These are phyloP conservation scores for Carcharodon carcharias DNA, from an alignment of 2,797 vertebrate species.

Conservation along the genomic window DNA sequence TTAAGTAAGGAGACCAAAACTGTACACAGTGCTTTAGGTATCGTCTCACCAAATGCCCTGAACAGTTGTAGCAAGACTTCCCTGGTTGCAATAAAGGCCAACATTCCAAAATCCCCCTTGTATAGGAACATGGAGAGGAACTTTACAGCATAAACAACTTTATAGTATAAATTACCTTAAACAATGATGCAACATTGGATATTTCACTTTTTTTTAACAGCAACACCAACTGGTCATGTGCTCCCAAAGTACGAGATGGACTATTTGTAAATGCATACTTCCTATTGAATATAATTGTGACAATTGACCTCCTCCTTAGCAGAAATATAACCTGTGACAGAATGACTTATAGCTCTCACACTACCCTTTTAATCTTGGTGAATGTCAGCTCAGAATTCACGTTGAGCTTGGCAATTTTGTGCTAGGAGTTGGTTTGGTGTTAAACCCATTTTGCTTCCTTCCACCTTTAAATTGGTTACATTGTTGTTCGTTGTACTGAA, in stretches of 20 bases:
- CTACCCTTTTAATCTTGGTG: neutral
- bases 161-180: neutral
- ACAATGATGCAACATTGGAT: neutral
- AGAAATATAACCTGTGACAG: neutral
- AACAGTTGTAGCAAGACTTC: too few species aligned
- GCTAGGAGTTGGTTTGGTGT: neutral
- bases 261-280: too few species aligned
- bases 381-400: neutral
- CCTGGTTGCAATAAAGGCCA: too few species aligned
- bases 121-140: neutral
- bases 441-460: neutral
- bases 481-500: neutral
- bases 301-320: neutral
- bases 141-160: too few species aligned
- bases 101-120: neutral
- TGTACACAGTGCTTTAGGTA: too few species aligned
- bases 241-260: neutral
- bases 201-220: neutral
- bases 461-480: neutral
- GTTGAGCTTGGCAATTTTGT: neutral
- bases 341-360: neutral
- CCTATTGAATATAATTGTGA: neutral
- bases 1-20: too few species aligned
- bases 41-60: too few species aligned
- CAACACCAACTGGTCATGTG: neutral